Evolutionary conservation across 2,113 vertebrate genomes (phyloP), one percentile per base, ranked within the genome.

Genomic region (Dascyllus trimaculatus): DNA sequence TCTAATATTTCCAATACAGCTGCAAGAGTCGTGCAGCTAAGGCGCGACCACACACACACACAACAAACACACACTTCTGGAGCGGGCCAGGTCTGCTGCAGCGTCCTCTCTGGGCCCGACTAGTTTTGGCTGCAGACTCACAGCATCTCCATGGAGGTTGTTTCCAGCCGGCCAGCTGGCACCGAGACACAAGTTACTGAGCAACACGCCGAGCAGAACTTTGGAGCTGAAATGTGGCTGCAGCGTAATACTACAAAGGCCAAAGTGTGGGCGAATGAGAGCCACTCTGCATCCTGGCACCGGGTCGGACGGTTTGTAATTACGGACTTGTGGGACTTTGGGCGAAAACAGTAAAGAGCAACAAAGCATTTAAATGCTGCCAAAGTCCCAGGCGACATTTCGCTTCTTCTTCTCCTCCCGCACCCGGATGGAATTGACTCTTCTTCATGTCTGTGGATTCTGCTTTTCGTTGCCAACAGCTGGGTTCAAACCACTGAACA

Each of bases 201-300:
- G 81, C 88, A 77, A 74, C 80, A 82, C 67, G 66, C 71, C 51
- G 69, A 65, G 69, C 85, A 71, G 65, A 78, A 86, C 81, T 85
- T 43, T 56, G 58, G 80, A 80, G 65, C 83, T 73, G 69, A 74
- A 74, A 79, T 75, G 32, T 35, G 82, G 84, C 72, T 59, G 51
- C 64, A 48, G 11, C 3, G 22, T 71, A 68, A 72, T 38, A 52
- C 74, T 43, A 76, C 69, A 73, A 82, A 81, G 43, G 70, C 83
- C 81, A 85, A 71, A 87, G 75, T 82, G 81, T 82, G 84, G 61
- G 57, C 18, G 60, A 54, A 57, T 56, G 66, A 88, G 67, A 64
- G 74, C 81, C 84, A 85, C 74, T 72, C 82, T 26, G 25, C 45
- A 59, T 76, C 22, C 77, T 87, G 91, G 85, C 89, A 81, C 38